Conservation (phyloP, 2,888 invertebrate genomes). For the Melinopterus prodromus region DNA sequence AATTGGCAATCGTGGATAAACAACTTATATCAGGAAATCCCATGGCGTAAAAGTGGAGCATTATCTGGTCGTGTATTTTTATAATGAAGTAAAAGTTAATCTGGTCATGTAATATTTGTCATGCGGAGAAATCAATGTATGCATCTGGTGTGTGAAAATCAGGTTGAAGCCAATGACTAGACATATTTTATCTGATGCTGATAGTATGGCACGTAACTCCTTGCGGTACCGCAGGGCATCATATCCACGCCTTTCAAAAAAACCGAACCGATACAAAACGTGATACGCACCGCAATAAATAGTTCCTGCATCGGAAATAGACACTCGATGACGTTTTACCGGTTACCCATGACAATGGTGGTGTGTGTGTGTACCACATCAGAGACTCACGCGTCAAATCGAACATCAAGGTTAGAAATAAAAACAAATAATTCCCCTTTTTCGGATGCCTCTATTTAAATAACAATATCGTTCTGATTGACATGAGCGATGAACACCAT, state of each 20-base stretch:
- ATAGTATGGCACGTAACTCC: too few species aligned
- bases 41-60: background rate
- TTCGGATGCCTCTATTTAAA: background rate
- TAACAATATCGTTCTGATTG: background rate
- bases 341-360: background rate
- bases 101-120: background rate
- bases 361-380: background rate
- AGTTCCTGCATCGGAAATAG: background rate
- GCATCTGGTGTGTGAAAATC: background rate
- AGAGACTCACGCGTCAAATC: background rate
- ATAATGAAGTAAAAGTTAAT: background rate
- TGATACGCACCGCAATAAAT: background rate
- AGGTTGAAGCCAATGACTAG: background rate
- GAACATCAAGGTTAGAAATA: background rate
- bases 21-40: background rate
- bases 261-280: background rate
- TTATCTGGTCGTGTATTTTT: background rate
- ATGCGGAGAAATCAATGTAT: background rate
- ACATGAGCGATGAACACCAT: background rate
- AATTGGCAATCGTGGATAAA: too few species aligned
- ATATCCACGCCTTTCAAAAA: background rate
- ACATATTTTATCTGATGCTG: background rate
- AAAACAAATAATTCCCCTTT: background rate
- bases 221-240: background rate
- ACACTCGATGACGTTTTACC: background rate